Base-by-base conservation (phyloP, 2,113 vertebrate genomes). In the Macaca fascicularis region DNA sequence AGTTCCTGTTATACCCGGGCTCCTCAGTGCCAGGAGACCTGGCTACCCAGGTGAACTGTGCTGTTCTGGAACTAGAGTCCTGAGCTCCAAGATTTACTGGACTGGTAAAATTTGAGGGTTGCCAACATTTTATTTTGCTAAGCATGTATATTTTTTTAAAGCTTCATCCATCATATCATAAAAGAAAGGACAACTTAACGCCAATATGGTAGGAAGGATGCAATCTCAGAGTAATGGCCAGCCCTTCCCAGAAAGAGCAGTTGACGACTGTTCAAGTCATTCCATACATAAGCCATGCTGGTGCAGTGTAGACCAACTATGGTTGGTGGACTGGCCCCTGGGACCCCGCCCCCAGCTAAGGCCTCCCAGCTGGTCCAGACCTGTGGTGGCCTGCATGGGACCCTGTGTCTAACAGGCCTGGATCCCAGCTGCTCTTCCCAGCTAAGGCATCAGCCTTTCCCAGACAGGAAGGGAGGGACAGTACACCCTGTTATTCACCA, bases 101-200 rank as follows among this genome's bases (percentile, higher is more conserved):
- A 80, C 50, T 89, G 8, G 81, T 80, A 64, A 72, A 84, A 85
- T 85, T 23, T 93, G 92, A 94, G 76, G 32, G 75, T 69, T 93
- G 94, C 90, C 97, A 97, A 87, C 16, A 14, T 80, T 95, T 92
- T 94, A 87, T 95, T 96, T 96, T 95, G 69, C 70, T 95, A 97
- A 94, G 89, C 86, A 94, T 94, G 43, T 86, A 81, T 95, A 90
- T 90, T 94, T 93, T 90, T 95, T 96, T 89, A 55, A 92, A 43
- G 30, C 40, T 95, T 74, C 80, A 95, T 84, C 92, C 92, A 93
- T 96, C 86, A 96, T 92, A 55, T 93, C 50, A 38, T 50, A 90
- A 94, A 92, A 95, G 95, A 92, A 96, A 98, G 80, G 82, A 89
- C 61, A 86, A 43, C 70, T 40, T 20, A 48, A 89, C 57, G 84